Percentiles rank a stretch among this genome's conserved stretches.
phyloP scores from a whole-genome alignment of 2,113 vertebrate genomes.

The Sander lucioperca region DNA sequence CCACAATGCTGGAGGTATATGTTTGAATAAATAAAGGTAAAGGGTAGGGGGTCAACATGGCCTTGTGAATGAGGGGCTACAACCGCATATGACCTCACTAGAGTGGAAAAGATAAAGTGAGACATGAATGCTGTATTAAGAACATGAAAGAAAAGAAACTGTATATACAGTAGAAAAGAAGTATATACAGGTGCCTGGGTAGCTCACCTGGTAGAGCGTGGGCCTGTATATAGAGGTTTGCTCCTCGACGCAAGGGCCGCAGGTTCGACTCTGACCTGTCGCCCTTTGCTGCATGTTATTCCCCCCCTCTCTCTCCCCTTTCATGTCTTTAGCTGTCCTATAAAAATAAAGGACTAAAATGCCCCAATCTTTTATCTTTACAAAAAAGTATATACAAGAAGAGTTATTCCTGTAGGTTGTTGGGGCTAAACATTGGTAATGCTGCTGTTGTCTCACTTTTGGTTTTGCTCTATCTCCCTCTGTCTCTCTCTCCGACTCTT shows the following conservation, averaged over 20 bases:
- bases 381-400: slow-evolving; percentile 7
- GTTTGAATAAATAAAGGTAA: slow-evolving; percentile 43
- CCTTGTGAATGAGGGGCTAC: slow-evolving; percentile 7
- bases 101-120: background rate
- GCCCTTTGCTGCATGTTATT: no score
- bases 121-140: background rate
- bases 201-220: no score
- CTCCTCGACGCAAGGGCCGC: no score
- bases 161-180: slow-evolving; percentile 2
- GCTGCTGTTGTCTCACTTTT: slow-evolving; percentile 72
- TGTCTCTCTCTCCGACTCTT: slow-evolving; percentile 17
- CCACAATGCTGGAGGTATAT: background rate
- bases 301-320: no score
- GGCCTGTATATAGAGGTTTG: no score
- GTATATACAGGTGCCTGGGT: background rate
- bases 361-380: no score
- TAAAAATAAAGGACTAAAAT: no score
- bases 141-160: background rate
- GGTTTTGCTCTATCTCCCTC: slow-evolving; percentile 44
- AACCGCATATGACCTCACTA: background rate
- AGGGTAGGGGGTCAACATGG: slow-evolving; percentile 19
- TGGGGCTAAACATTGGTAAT: slow-evolving; percentile 58
- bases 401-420: slow-evolving; percentile 41
- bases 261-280: no score
- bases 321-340: no score